phyloP scores from a whole-genome alignment of 2,888 invertebrate species.

The Tachystola acroxantha region DNA sequence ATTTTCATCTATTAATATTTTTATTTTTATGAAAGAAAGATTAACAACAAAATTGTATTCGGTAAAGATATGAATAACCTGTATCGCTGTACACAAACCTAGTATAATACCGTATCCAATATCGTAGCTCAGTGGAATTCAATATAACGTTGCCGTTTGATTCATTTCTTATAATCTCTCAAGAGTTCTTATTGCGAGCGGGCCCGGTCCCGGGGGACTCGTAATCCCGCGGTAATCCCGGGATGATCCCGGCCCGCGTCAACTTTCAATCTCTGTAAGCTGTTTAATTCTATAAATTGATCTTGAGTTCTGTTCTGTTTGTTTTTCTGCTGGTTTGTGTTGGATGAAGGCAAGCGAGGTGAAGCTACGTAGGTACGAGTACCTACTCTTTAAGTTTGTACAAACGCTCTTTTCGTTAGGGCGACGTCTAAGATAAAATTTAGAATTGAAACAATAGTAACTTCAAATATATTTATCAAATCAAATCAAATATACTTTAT shows the following conservation, averaged over 20 bases:
- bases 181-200: slow-evolving; percentile 45
- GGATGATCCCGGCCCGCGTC: slow-evolving; percentile 40
- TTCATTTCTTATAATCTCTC: slow-evolving; percentile 63
- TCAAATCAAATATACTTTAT: too few relatives aligned
- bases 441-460: too few relatives aligned
- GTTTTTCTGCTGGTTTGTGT: slow-evolving; percentile 3
- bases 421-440: too few relatives aligned
- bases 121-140: slow-evolving; percentile 28
- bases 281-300: slow-evolving; percentile 57
- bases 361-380: too few relatives aligned
- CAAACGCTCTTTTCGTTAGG: too few relatives aligned
- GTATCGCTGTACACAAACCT: background rate
- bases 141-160: slow-evolving; percentile 56
- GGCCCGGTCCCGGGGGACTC: slow-evolving; percentile 15
- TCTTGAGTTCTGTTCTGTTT: slow-evolving; percentile 41
- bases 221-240: slow-evolving; percentile 16
- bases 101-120: background rate
- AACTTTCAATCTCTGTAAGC: slow-evolving; percentile 54
- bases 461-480: too few relatives aligned
- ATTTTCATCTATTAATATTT: too few relatives aligned
- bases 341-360: too few relatives aligned
- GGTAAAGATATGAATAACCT: background rate
- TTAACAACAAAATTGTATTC: too few relatives aligned
- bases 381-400: too few relatives aligned
- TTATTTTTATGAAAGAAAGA: too few relatives aligned